Evolutionary conservation across 2,888 invertebrate genomes (phyloP).

Genomic region (Lymantria monacha): DNA sequence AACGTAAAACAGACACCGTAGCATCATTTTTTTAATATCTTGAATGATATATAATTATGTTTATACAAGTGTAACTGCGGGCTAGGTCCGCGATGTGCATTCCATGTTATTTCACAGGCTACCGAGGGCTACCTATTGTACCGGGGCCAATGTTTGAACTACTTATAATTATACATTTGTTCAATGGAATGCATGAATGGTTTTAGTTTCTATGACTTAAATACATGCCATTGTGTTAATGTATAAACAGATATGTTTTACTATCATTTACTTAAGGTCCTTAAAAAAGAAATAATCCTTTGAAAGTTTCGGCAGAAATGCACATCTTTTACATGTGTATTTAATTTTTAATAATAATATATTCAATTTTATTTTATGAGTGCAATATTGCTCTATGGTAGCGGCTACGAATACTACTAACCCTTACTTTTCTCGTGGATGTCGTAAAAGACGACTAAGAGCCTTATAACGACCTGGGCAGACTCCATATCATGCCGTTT

Average conservation of each 20-base stretch:
- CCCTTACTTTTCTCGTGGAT: too few relatives aligned
- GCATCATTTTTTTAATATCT: background rate
- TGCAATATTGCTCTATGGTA: too few relatives aligned
- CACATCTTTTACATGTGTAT: too few relatives aligned
- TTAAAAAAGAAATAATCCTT: background rate
- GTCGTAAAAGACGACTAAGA: too few relatives aligned
- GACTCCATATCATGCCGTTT: too few relatives aligned
- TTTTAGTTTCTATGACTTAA: constrained; percentile 12
- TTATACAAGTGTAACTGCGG: constrained; percentile 53
- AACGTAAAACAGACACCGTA: too few relatives aligned
- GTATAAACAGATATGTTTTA: background rate
- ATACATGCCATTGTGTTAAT: constrained; percentile 5
- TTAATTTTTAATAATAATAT: too few relatives aligned
- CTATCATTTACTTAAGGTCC: background rate
- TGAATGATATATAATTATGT: constrained; percentile 49
- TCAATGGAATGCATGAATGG: constrained; percentile 33
- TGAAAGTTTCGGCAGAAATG: too few relatives aligned
- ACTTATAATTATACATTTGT: constrained; percentile 32
- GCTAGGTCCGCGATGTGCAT: constrained; percentile 13
- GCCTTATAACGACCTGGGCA: too few relatives aligned
- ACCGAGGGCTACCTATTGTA: constrained; percentile 14
- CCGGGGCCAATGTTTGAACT: constrained; percentile 23
- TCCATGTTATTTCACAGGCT: constrained; percentile 40
- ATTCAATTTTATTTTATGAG: too few relatives aligned
- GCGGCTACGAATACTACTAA: too few relatives aligned